These are phyloP conservation scores for Scalopus aquaticus DNA, from an alignment of 2,113 vertebrate genomes.

Conservation along the genomic window DNA sequence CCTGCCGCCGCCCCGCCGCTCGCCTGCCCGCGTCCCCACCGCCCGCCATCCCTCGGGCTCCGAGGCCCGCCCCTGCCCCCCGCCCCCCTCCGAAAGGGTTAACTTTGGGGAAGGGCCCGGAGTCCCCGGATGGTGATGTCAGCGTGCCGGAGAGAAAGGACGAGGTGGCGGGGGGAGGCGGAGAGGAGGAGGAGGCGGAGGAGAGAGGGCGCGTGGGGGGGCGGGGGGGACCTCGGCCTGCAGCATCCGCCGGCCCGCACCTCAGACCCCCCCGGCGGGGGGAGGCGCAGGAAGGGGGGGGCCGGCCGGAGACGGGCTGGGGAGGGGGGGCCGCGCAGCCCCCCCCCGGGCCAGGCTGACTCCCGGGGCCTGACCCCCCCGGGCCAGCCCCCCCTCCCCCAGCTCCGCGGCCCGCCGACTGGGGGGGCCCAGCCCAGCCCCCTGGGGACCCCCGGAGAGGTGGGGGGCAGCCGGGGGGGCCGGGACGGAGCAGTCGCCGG, in stretches of 20 bases:
- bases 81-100: constrained; percentile 64
- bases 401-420: constrained; percentile 62
- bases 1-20: not conserved
- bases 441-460: constrained; percentile 70
- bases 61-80: not conserved
- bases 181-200: constrained; percentile 80
- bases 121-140: constrained; percentile 77
- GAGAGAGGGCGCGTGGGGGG: constrained; percentile 77
- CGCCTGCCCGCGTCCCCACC: constrained; percentile 46
- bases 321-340: constrained; percentile 63
- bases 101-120: constrained; percentile 72
- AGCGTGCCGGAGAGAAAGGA: constrained; percentile 77
- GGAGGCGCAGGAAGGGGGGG: constrained; percentile 67
- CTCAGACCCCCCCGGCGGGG: constrained; percentile 68
- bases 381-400: constrained; percentile 67
- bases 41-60: constrained; percentile 1
- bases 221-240: constrained; percentile 73
- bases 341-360: constrained; percentile 71
- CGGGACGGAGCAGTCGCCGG: constrained; percentile 72
- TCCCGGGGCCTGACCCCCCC: constrained; percentile 77
- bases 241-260: constrained; percentile 69
- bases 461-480: constrained; percentile 73
- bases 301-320: constrained; percentile 56
- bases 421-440: constrained; percentile 67
- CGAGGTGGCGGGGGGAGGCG: constrained; percentile 80